Percentiles rank a stretch among this genome's conserved stretches.
Evolutionary conservation across 1,140 invertebrate genomes (phyloP).

Genomic region (Orius insidiosus): DNA sequence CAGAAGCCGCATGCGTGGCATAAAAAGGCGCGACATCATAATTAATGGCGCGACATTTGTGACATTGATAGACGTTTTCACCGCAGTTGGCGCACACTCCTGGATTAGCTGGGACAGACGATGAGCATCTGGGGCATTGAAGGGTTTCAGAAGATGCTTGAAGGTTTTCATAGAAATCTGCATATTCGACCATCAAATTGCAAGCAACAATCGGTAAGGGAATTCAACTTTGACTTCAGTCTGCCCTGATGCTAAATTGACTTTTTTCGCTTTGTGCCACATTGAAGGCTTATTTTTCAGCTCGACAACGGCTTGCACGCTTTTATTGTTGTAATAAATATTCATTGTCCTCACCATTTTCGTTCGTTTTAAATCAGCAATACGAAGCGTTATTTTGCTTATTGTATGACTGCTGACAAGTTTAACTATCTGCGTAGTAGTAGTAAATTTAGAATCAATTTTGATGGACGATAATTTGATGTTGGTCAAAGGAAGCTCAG

Average conservation of each 20-base stretch:
- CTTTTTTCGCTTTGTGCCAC: constrained; percentile 93
- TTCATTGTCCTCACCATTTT: constrained; percentile 96
- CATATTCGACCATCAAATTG: constrained; percentile 98
- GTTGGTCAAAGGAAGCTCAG: constrained; percentile 78
- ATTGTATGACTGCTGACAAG: constrained; percentile 87
- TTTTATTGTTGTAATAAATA: constrained; percentile 92
- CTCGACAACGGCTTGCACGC: constrained; percentile 90
- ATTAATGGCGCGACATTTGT: constrained; percentile 94
- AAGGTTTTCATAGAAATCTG: constrained; percentile 89
- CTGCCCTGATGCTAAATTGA: constrained; percentile 73
- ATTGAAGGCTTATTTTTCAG: constrained; percentile 87
- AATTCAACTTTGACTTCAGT: constrained; percentile 94
- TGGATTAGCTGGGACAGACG: constrained; percentile 89
- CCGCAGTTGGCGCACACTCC: constrained; percentile 96
- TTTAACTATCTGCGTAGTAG: constrained; percentile 94
- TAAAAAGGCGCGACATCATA: constrained; percentile 98
- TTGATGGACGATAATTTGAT: constrained; percentile 90
- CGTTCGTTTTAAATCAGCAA: constrained; percentile 85
- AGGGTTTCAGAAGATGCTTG: constrained; percentile 71
- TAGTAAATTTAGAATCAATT: constrained; percentile 93
- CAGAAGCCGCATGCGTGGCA: constrained; percentile 98
- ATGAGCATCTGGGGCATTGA: constrained; percentile 89
- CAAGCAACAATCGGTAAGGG: constrained; percentile 91
- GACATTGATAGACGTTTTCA: constrained; percentile 97
- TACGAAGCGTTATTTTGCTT: constrained; percentile 79